Percentiles rank a stretch among this genome's conserved stretches.
phyloP scores from a whole-genome alignment of 2,113 vertebrate genomes.

The Noctilio leporinus region DNA sequence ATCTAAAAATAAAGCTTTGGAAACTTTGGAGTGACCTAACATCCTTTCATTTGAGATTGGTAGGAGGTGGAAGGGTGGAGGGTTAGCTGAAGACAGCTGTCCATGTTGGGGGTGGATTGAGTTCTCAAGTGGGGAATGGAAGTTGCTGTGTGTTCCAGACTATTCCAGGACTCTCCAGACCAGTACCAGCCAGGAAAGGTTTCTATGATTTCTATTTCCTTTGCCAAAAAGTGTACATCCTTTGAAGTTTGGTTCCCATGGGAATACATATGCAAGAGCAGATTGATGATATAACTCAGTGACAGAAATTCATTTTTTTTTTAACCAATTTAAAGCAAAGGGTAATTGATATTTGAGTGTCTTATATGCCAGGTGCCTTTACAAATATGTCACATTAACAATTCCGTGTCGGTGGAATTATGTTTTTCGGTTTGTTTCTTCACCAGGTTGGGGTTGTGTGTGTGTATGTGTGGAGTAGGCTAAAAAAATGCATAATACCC shows the following conservation, averaged over 20 bases:
- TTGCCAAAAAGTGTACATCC: neutral
- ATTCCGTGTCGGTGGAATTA: neutral
- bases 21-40: neutral
- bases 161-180: neutral
- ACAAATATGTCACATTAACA: neutral
- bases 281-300: neutral
- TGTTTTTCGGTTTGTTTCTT: neutral
- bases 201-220: neutral
- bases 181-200: neutral
- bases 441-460: too few relatives aligned
- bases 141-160: neutral
- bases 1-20: neutral
- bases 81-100: neutral
- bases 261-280: neutral
- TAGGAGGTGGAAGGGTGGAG: neutral
- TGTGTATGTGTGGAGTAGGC: too few relatives aligned
- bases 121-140: neutral
- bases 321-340: neutral
- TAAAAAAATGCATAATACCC: too few relatives aligned
- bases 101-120: neutral
- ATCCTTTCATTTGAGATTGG: neutral
- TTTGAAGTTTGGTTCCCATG: neutral
- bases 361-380: neutral
- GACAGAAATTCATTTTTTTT: neutral
- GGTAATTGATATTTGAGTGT: neutral